Evolutionary conservation across 1,140 invertebrate species (phyloP).

Genomic region (Trypoxylus dichotomus): DNA sequence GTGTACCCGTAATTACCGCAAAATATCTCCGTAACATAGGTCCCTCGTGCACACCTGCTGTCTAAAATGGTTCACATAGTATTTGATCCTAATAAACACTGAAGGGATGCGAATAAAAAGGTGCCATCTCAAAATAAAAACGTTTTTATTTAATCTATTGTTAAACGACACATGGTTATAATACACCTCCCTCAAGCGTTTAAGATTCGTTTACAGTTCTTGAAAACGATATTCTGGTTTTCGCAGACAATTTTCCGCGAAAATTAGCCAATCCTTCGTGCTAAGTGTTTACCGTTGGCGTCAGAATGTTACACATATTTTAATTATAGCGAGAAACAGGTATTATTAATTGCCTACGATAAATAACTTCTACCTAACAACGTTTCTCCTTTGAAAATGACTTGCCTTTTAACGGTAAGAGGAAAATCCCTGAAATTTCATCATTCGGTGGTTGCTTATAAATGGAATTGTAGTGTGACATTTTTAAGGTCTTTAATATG

Average conservation of each 20-base stretch:
- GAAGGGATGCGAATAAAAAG: too few species aligned
- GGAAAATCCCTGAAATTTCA: background rate
- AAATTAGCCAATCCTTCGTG: background rate
- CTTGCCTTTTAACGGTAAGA: background rate
- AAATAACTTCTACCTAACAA: background rate
- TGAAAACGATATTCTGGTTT: background rate
- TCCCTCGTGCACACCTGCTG: too few species aligned
- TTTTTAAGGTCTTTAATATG: background rate
- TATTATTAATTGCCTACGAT: background rate
- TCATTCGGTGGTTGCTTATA: background rate
- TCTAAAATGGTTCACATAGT: too few species aligned
- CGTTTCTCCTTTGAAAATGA: conserved; percentile 28
- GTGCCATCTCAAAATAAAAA: too few species aligned
- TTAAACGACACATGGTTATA: too few species aligned
- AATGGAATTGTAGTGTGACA: too few species aligned
- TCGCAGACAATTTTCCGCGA: conserved; percentile 3
- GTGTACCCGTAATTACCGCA: too few species aligned
- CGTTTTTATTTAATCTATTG: too few species aligned
- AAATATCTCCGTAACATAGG: too few species aligned
- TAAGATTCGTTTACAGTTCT: background rate
- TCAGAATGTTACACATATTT: background rate
- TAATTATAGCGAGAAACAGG: background rate
- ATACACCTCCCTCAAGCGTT: background rate
- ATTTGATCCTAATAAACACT: too few species aligned
- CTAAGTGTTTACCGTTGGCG: background rate